A percentile compares a stretch with the other conserved stretches of the same genome.
These are phyloP conservation scores for Eristalinus aeneus DNA, from an alignment of 2,888 invertebrate genomes.

Conservation along the genomic window DNA sequence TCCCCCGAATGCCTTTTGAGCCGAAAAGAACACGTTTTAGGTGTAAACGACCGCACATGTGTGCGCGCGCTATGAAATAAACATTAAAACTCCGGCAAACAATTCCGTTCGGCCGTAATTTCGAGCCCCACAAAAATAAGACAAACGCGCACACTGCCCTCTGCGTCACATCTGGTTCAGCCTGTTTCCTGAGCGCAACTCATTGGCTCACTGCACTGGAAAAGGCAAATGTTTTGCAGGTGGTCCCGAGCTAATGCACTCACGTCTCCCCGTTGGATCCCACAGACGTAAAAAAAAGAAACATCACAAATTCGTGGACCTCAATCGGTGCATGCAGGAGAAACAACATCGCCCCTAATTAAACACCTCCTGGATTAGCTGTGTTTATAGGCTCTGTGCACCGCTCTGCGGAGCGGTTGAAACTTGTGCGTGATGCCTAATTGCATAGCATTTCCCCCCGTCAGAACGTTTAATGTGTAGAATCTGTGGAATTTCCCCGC, in stretches of 20 bases:
- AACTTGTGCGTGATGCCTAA: not conserved
- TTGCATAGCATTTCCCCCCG: conserved; percentile 6
- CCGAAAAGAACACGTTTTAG: not conserved
- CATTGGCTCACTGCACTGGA: not conserved
- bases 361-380: not conserved
- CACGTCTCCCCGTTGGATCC: not conserved
- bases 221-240: not conserved
- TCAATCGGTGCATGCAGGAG: not conserved
- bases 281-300: not conserved
- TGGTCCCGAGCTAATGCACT: not conserved
- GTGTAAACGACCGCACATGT: not conserved
- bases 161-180: not conserved
- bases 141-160: not conserved
- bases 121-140: not conserved
- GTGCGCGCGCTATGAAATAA: not conserved
- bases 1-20: not conserved
- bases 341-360: not conserved
- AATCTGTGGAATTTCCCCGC: not conserved
- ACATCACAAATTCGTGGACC: not conserved
- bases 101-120: not conserved
- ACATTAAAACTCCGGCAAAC: not conserved
- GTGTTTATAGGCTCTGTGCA: not conserved
- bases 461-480: not conserved
- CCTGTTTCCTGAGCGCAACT: not conserved
- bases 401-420: not conserved